Evolutionary conservation across 2,888 invertebrate genomes (phyloP).

Genomic region (Drosophila antonietae): DNA sequence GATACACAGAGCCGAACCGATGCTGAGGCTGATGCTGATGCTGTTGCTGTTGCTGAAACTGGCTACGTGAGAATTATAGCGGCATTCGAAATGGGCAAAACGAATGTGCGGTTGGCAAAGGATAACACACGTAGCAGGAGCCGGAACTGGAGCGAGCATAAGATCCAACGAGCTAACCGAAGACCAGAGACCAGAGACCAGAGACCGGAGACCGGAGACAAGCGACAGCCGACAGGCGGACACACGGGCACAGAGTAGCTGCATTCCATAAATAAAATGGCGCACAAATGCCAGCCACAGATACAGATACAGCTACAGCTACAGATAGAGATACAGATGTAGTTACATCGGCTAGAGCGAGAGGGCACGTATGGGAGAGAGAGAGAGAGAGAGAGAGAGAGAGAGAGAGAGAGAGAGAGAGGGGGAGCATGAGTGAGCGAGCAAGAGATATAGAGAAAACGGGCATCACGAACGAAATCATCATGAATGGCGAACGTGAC

Average conservation of each 20-base stretch:
- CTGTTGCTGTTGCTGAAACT: constrained; percentile 24
- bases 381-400: neutral
- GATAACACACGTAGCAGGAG: constrained; percentile 60
- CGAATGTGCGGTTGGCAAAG: constrained; percentile 56
- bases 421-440: neutral
- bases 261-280: constrained; percentile 80
- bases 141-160: constrained; percentile 13
- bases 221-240: neutral
- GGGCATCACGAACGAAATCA: constrained; percentile 67
- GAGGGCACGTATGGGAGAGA: constrained; percentile 2
- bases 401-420: neutral
- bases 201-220: constrained; percentile 10
- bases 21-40: constrained; percentile 21
- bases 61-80: constrained; percentile 74
- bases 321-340: constrained; percentile 11
- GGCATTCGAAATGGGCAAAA: constrained; percentile 64
- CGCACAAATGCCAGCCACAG: constrained; percentile 60
- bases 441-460: neutral
- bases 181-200: constrained; percentile 15
- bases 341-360: constrained; percentile 7
- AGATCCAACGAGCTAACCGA: constrained; percentile 21
- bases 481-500: constrained; percentile 82
- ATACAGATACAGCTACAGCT: constrained; percentile 34
- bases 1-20: constrained; percentile 45
- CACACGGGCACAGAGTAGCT: constrained; percentile 64